A percentile compares a stretch with the other conserved stretches of the same genome.
Evolutionary conservation across 1,140 invertebrate species (phyloP).

Genomic region (Rhyacophila brunnea): DNA sequence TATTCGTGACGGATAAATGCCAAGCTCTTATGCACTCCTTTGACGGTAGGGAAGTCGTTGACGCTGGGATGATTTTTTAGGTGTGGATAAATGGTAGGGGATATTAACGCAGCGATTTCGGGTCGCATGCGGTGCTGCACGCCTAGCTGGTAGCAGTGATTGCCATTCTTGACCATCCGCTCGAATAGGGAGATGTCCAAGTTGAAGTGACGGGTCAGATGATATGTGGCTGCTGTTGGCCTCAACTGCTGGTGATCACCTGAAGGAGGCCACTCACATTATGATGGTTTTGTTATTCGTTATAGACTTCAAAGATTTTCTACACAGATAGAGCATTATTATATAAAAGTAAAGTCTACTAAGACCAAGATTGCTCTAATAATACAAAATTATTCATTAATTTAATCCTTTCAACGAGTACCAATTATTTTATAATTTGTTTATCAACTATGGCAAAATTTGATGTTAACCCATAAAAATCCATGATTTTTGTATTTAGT

Average conservation of each 20-base stretch:
- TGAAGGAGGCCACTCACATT: too few species aligned
- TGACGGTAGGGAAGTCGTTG: constrained; percentile 48
- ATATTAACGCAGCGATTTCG: constrained; percentile 60
- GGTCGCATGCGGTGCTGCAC: constrained; percentile 70
- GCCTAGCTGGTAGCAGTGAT: constrained; percentile 53
- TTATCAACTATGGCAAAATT: too few species aligned
- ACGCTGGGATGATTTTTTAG: constrained; percentile 59
- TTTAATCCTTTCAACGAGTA: too few species aligned
- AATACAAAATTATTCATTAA: too few species aligned
- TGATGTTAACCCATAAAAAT: too few species aligned
- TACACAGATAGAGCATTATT: too few species aligned
- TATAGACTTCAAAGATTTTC: too few species aligned
- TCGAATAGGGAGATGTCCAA: constrained; percentile 74
- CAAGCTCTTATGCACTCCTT: constrained; percentile 56
- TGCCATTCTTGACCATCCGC: constrained; percentile 61
- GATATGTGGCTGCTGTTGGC: constrained; percentile 62
- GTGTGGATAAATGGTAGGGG: constrained; percentile 60
- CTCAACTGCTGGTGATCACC: constrained; percentile 78
- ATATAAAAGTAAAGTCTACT: too few species aligned
- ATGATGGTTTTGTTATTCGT: too few species aligned
- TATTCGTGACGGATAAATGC: constrained; percentile 63
- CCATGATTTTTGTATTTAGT: too few species aligned
- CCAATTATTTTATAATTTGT: too few species aligned
- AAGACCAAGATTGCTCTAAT: too few species aligned
- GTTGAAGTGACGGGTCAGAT: constrained; percentile 58